Base-by-base conservation (phyloP, 2,113 vertebrate genomes). In the Nesogale talazaci region DNA sequence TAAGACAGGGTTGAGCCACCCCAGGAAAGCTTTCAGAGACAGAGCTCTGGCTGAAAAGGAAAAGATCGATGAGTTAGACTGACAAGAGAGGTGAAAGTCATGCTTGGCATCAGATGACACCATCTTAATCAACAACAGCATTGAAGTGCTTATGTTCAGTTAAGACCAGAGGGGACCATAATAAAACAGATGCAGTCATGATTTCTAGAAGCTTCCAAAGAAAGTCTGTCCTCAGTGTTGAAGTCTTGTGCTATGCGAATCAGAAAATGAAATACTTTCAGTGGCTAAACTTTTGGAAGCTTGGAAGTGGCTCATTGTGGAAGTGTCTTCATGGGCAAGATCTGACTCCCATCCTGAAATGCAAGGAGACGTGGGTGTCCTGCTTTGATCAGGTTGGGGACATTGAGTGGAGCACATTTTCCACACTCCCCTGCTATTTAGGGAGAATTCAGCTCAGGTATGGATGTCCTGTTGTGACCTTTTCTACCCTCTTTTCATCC, bases 271-370 rank as follows among this genome's bases (percentile, higher is more conserved):
- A 92, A 89, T 76, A 79, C 63, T 42, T 52, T 27, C 65, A 89
- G 85, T 79, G 67, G 87, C 70, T 74, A 79, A 89, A n/a, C 70
- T 56, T 36, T 91, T 92, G 78, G 81, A 93, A 92, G 42, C 6
- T n/a, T 16, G 77, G 79, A 80, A 59, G 70, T 12, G 25, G 8
- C 65, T 70, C 46, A 77, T 91, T 86, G 20, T 90, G 76, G 67
- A 25, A 38, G 0, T 83, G 80, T 56, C 83, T 93, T 93, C n/a
- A 19, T 25, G 34, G n/a, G 65, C 74, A 65, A 93, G 40, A 38
- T 34, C 40, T 61, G 25, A 82, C 27, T 85, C 16, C 56, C 15
- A 88, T 36, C 25, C 77, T 92, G 75, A 31, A 15, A 12, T 22
- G 52, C 38, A 81, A 79, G 61, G 25, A 88, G 63, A 31, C 80